phyloP scores from a whole-genome alignment of 2,888 invertebrate species.

The Andrena fulva region DNA sequence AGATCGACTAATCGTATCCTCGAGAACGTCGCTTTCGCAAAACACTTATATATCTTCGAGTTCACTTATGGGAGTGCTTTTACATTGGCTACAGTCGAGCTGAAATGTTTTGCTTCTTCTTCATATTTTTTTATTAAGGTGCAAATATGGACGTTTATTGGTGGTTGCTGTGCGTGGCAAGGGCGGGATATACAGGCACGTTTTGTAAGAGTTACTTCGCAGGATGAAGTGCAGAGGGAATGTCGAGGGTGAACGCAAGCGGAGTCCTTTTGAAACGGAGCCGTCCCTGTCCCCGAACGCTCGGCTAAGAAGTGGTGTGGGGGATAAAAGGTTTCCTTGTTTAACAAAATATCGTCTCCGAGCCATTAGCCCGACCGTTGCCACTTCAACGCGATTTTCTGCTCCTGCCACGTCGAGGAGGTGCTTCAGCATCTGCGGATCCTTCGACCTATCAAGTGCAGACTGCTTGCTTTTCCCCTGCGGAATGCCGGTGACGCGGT shows the following conservation, averaged over 20 bases:
- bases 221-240: constrained; percentile 12
- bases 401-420: constrained; percentile 76
- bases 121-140: background rate
- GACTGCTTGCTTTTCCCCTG: constrained; percentile 52
- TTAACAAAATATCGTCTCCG: constrained; percentile 83
- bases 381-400: constrained; percentile 81
- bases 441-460: constrained; percentile 73
- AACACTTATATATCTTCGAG: no score
- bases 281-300: constrained; percentile 74
- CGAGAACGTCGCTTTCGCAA: background rate
- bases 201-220: constrained; percentile 18
- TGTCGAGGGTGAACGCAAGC: constrained; percentile 27
- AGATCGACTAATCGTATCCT: background rate
- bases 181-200: constrained; percentile 7
- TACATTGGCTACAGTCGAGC: no score
- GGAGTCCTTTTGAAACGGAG: constrained; percentile 44
- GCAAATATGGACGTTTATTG: background rate
- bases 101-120: no score
- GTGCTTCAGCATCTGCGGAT: constrained; percentile 73
- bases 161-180: background rate
- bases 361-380: constrained; percentile 83
- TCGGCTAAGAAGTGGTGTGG: constrained; percentile 67
- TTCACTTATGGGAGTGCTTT: no score
- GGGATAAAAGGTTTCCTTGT: constrained; percentile 84
- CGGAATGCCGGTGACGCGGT: constrained; percentile 32